Percentiles rank a stretch among this genome's conserved stretches.
These are phyloP conservation scores for Microtus oregoni DNA, from an alignment of 2,113 vertebrate species.

Conservation along the genomic window DNA sequence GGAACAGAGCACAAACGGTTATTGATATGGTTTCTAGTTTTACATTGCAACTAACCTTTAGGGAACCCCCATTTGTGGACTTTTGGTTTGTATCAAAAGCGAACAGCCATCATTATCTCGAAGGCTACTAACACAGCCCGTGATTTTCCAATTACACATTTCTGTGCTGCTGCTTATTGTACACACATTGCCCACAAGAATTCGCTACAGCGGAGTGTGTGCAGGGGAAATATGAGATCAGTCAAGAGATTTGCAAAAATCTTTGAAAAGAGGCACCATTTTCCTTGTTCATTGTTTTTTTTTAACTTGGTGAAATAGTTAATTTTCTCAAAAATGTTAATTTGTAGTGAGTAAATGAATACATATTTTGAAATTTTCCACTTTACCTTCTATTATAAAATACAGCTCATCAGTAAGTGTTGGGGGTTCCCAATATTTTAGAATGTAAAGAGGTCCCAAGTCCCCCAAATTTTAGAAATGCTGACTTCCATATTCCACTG, in stretches of 20 bases:
- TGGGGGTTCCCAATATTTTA: not conserved
- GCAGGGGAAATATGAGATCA: not conserved
- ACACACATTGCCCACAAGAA: not conserved
- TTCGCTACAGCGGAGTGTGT: not conserved
- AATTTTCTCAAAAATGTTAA: constrained; percentile 36
- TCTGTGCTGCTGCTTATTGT: constrained; percentile 14
- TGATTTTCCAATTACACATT: constrained; percentile 2
- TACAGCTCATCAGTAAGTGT: not conserved
- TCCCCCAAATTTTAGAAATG: not conserved
- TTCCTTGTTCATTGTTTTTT: not conserved
- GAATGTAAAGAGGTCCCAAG: not conserved
- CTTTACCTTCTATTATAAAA: constrained; percentile 16
- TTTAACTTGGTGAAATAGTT: not conserved
- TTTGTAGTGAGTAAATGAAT: constrained; percentile 16
- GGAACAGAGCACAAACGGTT: not conserved
- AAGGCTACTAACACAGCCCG: constrained; percentile 12
- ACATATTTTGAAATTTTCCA: not conserved
- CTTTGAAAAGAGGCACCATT: not conserved
- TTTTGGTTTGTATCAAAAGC: constrained; percentile 35
- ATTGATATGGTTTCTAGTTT: not conserved
- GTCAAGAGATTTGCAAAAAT: constrained; percentile 21
- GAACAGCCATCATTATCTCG: constrained; percentile 44
- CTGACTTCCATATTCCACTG: not conserved
- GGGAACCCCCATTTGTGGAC: not conserved
- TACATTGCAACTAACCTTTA: not conserved